Evolutionary conservation across 2,797 vertebrate species (phyloP).

Genomic region (Benthosema pterotum): DNA sequence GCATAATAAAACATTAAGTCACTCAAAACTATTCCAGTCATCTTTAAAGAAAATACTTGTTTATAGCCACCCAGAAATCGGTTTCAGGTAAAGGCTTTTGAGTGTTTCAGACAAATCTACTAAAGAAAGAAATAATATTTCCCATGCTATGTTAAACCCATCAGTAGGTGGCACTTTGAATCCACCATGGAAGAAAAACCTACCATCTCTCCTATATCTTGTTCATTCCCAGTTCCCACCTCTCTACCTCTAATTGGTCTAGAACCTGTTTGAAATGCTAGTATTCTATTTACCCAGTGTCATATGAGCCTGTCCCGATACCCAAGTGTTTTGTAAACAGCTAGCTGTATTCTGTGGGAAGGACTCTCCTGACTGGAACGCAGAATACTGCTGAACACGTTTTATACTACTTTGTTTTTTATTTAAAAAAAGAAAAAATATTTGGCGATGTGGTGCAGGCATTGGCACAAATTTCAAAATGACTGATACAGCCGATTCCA

Average conservation of each 20-base stretch:
- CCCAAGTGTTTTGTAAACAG: conserved; percentile 56
- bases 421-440: not conserved
- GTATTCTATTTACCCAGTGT: conserved; percentile 17
- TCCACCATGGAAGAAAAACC: too few species aligned
- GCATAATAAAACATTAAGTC: not conserved
- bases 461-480: not conserved
- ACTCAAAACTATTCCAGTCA: not conserved
- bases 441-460: not conserved
- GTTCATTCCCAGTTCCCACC: too few species aligned
- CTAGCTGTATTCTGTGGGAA: not conserved
- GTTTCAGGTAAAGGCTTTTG: conserved; percentile 36
- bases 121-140: too few species aligned
- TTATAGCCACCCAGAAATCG: not conserved
- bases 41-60: not conserved
- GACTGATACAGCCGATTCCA: not conserved
- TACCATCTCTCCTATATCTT: too few species aligned
- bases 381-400: too few species aligned
- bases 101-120: too few species aligned
- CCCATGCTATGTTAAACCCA: too few species aligned
- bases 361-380: not conserved
- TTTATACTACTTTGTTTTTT: too few species aligned
- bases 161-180: too few species aligned
- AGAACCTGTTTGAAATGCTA: not conserved
- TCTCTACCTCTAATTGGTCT: too few species aligned
- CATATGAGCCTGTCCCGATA: conserved; percentile 23